Conservation (phyloP, 1,140 invertebrate species). For the Trialeurodes vaporariorum region DNA sequence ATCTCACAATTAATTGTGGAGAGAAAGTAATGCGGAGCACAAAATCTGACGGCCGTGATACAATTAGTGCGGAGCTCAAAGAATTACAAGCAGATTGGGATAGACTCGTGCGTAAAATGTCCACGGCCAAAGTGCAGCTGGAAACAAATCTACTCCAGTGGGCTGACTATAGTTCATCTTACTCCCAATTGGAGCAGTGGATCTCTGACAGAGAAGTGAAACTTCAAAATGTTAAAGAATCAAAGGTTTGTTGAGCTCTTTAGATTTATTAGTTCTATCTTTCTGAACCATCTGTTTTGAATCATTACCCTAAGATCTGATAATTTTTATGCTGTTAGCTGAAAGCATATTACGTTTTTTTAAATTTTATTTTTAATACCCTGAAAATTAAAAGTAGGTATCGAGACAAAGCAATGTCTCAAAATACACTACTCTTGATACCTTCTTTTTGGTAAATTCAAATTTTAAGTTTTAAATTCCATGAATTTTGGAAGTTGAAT, state of each 20-base stretch:
- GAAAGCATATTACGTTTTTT: not conserved
- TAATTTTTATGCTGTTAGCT: not conserved
- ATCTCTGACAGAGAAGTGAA: constrained; percentile 88
- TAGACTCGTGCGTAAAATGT: constrained; percentile 78
- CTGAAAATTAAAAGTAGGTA: too few species aligned
- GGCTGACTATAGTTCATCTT: constrained; percentile 90
- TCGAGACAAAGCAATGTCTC: too few species aligned
- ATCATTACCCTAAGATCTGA: too few species aligned
- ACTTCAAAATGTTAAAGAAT: constrained; percentile 82
- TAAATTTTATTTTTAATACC: too few species aligned
- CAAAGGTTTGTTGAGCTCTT: constrained; percentile 47
- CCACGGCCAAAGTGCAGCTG: constrained; percentile 79
- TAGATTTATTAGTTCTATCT: not conserved
- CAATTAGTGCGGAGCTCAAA: constrained; percentile 75
- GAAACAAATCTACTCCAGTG: constrained; percentile 86
- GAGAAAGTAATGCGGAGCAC: constrained; percentile 84
- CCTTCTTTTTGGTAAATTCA: too few species aligned
- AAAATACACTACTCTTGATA: too few species aligned
- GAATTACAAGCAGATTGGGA: constrained; percentile 90
- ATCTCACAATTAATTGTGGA: constrained; percentile 79
- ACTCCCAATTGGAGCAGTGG: constrained; percentile 85
- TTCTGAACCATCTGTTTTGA: too few species aligned
- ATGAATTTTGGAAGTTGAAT: too few species aligned
- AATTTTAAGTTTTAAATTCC: too few species aligned
- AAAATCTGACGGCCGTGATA: constrained; percentile 76